Base-by-base conservation (phyloP, 2,797 vertebrate species). In the Uromys caudimaculatus region DNA sequence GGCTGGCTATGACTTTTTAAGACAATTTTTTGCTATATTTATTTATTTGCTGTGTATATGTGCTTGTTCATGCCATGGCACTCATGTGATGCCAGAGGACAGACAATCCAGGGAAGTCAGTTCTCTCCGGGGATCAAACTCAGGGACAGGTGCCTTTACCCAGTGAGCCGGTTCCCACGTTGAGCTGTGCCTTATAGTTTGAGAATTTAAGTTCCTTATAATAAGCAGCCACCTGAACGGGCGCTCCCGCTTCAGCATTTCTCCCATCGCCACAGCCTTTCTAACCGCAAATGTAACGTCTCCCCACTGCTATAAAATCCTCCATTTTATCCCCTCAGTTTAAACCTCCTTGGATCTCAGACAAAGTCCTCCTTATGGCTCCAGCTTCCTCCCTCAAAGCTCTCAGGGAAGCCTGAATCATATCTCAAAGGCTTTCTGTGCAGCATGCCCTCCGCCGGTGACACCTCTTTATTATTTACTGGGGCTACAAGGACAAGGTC, bases 401-500 rank as follows among this genome's bases (percentile, higher is more conserved):
- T 96, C 27, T 81, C 52, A 6, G 78, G 4, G 62, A 95, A 91
- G 93, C 35, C 54, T n/a, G 29, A 60, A 67, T 62, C 75, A 87
- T 24, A 95, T 21, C 62, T 78, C 56, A 82, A 88, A 85, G 67
- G 56, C 41, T 67, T 89, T 91, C 67, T 84, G 5, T 41, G 50
- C 29, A 3, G 24, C 75, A 73, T 64, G 90, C n/a, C 35, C 60
- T 89, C 84, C 41, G 60, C 38, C 56, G 89, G 41, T 41, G 96
- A 93, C n/a, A 92, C 82, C 60, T 89, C 32, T 58, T 82, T 87
- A 19, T 69, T 89, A 82, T 79, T 79, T 95, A 35, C 81, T 90
- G 58, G 58, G 35, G n/a, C 29, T 47, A 24, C 73, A 44, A n/a
- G 76, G 58, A 92, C 38, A 93, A 93, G 91, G 47, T 67, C 73